A percentile compares a stretch with the other conserved stretches of the same genome.
phyloP scores from a whole-genome alignment of 2,113 vertebrate species.

The Ceyx margarethae region DNA sequence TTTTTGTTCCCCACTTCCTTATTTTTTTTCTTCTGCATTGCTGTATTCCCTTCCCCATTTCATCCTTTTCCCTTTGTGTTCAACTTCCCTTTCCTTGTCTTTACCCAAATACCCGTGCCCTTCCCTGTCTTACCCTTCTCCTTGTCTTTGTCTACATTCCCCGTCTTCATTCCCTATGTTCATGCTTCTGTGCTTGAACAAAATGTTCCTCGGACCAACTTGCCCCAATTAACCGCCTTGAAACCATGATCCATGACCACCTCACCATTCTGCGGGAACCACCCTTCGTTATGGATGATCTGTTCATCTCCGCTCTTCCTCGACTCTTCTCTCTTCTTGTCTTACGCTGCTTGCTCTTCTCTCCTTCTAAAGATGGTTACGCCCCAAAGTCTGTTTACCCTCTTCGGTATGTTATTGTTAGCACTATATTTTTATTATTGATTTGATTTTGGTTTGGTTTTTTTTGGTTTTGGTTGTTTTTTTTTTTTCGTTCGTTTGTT shows the following conservation, averaged over 20 bases:
- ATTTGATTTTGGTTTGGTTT: conserved; percentile 71
- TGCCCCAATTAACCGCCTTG: conserved; percentile 95
- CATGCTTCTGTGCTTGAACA: conserved; percentile 92
- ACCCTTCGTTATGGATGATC: conserved; percentile 99
- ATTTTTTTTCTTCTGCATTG: conserved; percentile 90
- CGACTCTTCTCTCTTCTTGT: conserved; percentile 99
- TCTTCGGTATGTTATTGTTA: conserved; percentile 95
- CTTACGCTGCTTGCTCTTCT: conserved; percentile 97
- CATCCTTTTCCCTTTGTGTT: conserved; percentile 81
- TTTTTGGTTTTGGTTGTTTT: background rate
- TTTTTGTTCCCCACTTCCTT: conserved; percentile 92
- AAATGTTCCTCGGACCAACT: conserved; percentile 96
- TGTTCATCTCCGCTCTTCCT: conserved; percentile 99
- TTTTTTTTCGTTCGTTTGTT: conserved; percentile 1
- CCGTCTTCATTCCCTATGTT: conserved; percentile 81
- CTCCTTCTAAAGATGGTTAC: conserved; percentile 92
- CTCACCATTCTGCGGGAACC: conserved; percentile 99
- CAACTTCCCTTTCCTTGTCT: conserved; percentile 77
- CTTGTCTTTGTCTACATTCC: conserved; percentile 72
- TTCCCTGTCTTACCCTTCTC: conserved; percentile 76
- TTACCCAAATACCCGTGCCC: conserved; percentile 75
- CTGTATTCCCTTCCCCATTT: conserved; percentile 83
- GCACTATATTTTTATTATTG: conserved; percentile 91
- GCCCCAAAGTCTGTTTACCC: conserved; percentile 92
- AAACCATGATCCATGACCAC: conserved; percentile 99